Conservation (phyloP, 2,113 vertebrate species). For the Phocoena sinus region DNA sequence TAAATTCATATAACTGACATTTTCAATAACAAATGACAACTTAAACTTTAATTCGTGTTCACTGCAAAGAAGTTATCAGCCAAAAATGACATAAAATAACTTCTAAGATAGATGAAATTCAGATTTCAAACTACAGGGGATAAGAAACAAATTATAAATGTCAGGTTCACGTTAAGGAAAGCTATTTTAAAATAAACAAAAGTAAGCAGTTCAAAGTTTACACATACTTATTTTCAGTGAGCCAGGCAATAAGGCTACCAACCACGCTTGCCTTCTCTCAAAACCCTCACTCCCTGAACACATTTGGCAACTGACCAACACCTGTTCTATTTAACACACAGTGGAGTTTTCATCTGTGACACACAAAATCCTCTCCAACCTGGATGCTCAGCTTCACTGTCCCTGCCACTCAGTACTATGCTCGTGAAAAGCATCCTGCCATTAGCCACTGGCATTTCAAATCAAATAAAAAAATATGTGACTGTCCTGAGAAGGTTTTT, state of each 20-base stretch:
- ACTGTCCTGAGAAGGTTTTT: neutral
- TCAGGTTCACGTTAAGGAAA: neutral
- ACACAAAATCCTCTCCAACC: neutral
- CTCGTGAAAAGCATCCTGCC: neutral
- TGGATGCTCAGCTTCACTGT: neutral
- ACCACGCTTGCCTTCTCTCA: neutral
- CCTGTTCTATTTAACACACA: neutral
- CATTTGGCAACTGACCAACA: neutral
- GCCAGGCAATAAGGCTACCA: neutral
- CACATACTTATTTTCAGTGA: neutral
- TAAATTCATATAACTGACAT: neutral
- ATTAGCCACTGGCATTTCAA: neutral
- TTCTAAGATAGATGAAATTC: conserved; percentile 13
- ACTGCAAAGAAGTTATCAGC: neutral
- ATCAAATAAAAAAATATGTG: neutral
- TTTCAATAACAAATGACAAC: conserved; percentile 39
- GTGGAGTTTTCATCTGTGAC: neutral
- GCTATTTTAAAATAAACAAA: conserved; percentile 6
- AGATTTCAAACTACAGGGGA: neutral
- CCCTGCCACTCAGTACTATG: neutral
- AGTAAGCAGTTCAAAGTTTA: neutral
- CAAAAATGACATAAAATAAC: conserved; percentile 30
- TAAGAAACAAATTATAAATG: conserved; percentile 11
- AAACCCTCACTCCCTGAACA: neutral
- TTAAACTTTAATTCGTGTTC: conserved; percentile 10